A percentile compares a stretch with the other conserved stretches of the same genome.
Evolutionary conservation across 1,140 invertebrate genomes (phyloP).

Genomic region (Drosophila nasuta): DNA sequence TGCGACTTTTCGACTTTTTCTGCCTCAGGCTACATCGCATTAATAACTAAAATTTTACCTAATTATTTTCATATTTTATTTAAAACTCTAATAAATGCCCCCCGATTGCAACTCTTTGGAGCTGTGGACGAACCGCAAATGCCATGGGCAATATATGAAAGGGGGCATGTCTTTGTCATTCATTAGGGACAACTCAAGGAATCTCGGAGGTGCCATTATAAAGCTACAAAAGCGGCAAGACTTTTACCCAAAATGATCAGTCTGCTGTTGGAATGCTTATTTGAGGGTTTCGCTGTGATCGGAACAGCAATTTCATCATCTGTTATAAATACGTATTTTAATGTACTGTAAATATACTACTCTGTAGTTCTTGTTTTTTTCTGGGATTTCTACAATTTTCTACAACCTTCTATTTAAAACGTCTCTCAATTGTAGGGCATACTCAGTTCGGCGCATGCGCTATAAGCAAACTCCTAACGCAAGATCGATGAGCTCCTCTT

Average conservation of each 20-base stretch:
- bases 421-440: constrained; percentile 37
- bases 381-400: constrained; percentile 22
- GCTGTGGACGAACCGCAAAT: background rate
- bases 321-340: background rate
- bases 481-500: constrained; percentile 57
- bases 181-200: constrained; percentile 18
- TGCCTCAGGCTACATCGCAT: constrained; percentile 53
- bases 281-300: background rate
- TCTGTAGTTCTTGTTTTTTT: constrained; percentile 4
- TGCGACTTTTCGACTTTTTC: constrained; percentile 27
- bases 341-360: background rate
- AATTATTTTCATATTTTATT: constrained; percentile 68
- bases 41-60: constrained; percentile 54
- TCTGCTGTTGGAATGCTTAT: background rate
- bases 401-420: constrained; percentile 11
- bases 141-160: constrained; percentile 14
- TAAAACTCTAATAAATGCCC: constrained; percentile 33
- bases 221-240: constrained; percentile 9
- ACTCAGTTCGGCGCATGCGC: constrained; percentile 42
- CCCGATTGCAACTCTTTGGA: background rate
- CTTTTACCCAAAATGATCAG: constrained; percentile 12
- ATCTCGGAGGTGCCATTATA: constrained; percentile 11
- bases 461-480: constrained; percentile 27
- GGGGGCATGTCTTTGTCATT: constrained; percentile 29
- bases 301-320: background rate